Evolutionary conservation across 2,113 vertebrate genomes (phyloP).

Genomic region (Aptenodytes forsteri): DNA sequence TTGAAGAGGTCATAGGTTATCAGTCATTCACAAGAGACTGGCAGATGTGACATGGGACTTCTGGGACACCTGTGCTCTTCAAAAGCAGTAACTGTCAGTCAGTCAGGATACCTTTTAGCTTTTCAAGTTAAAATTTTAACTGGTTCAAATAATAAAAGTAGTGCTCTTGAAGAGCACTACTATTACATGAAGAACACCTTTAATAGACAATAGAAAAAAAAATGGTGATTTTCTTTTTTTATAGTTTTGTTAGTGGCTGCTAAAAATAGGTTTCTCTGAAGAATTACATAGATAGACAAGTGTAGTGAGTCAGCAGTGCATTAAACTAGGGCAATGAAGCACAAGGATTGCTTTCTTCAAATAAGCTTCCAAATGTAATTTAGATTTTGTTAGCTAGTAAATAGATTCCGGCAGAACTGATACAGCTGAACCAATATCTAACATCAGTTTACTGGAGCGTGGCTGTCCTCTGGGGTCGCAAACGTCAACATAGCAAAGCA

Average conservation of each 20-base stretch:
- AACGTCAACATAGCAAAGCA: constrained; percentile 1
- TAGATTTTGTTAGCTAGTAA: constrained; percentile 54
- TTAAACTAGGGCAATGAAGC: constrained; percentile 35
- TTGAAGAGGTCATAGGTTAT: neutral
- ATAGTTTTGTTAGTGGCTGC: neutral
- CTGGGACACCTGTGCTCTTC: neutral
- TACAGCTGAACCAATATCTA: constrained; percentile 42
- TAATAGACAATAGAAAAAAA: neutral
- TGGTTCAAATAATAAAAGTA: neutral
- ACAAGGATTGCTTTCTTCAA: constrained; percentile 55
- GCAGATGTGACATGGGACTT: neutral
- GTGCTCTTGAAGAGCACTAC: neutral
- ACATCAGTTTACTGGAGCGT: constrained; percentile 29
- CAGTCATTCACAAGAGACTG: neutral
- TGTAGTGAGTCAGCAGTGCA: constrained; percentile 5
- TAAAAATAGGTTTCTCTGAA: constrained; percentile 1
- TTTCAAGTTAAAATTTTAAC: neutral
- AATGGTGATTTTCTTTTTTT: neutral
- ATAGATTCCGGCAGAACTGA: constrained; percentile 16
- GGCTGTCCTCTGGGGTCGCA: neutral
- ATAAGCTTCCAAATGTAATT: constrained; percentile 52
- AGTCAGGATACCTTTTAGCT: neutral
- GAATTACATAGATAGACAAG: neutral
- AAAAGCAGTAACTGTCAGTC: neutral
- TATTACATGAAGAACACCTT: neutral